Evolutionary conservation across 2,113 vertebrate species (phyloP), one percentile per base, ranked within the genome.

Genomic region (Neogobius melanostomus): DNA sequence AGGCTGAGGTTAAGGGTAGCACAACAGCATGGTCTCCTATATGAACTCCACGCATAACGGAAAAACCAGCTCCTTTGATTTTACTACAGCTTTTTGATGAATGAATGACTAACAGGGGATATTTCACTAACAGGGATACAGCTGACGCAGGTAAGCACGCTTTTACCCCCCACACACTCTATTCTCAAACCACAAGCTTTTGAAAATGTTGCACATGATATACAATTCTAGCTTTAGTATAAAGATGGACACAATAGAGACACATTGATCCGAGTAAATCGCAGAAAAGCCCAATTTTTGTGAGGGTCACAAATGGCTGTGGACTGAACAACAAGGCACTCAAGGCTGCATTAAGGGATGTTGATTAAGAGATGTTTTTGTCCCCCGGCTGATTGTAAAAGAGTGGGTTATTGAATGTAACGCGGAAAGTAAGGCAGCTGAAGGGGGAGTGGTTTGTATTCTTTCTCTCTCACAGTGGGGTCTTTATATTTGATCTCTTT

Each of bases 1-100:
- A 46, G 72, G 50, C 11, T 54, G 54, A 51, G 64, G 50, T 69
- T 85, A 82, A 83, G 90, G 88, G 60, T 78, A 64, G 17, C 77
- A 86, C 75, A 90, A 89, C 81, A 85, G 44, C 44, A 6, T 36
- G 28, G 54, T 16, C 14, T 36, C 66, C 64, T 36, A 68, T 36
- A 46, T 11, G 21, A 62, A 79, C 36, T 46, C 21, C 61, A n/a
- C 60, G 42, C n/a, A 14, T 68, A 47, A 11, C 56, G 67, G 45
- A 47, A 72, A 61, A 65, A 21, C 21, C 21, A 21, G 21, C 21
- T 21, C 21, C 21, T 21, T 21, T 21, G 21, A 21, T 21, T 21
- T 21, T 21, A 21, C 21, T 21, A 21, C 21, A 21, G 21, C 21
- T 21, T 21, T 43, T 21, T 45, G 47, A 12, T 62, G 64, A 16